Evolutionary conservation across 1,140 invertebrate genomes (phyloP).

Genomic region (Ectropis grisescens): DNA sequence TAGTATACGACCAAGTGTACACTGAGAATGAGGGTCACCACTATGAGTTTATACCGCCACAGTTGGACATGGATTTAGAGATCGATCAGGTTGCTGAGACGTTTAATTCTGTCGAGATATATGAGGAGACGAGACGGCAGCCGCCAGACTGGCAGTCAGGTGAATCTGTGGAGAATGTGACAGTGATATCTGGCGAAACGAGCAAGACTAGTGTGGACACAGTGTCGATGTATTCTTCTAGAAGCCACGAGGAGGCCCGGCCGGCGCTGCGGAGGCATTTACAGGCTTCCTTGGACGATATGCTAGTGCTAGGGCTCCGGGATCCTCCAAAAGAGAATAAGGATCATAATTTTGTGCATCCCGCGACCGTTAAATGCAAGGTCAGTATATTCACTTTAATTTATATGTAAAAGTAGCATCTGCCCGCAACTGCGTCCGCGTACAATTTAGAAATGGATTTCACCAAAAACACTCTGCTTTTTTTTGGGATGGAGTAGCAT

Average conservation of each 20-base stretch:
- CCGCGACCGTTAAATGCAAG: slow-evolving; percentile 52
- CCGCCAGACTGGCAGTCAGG: slow-evolving; percentile 32
- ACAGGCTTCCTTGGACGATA: slow-evolving; percentile 62
- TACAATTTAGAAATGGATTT: too few species aligned
- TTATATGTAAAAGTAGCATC: too few species aligned
- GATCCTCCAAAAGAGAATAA: slow-evolving; percentile 31
- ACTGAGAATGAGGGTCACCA: slow-evolving; percentile 62
- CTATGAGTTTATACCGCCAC: slow-evolving; percentile 52
- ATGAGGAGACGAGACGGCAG: slow-evolving; percentile 32
- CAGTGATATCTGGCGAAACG: slow-evolving; percentile 46
- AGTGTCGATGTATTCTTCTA: slow-evolving; percentile 68
- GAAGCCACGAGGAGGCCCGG: slow-evolving; percentile 63
- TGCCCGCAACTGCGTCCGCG: too few species aligned
- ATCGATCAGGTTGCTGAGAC: slow-evolving; percentile 39
- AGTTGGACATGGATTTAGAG: slow-evolving; percentile 39
- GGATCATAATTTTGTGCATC: slow-evolving; percentile 58
- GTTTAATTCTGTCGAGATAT: slow-evolving; percentile 54
- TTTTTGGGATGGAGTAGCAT: too few species aligned
- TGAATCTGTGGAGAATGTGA: slow-evolving; percentile 57
- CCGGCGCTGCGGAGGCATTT: slow-evolving; percentile 36
- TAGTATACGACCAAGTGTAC: slow-evolving; percentile 57
- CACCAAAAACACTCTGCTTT: too few species aligned
- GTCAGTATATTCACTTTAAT: slow-evolving; percentile 16
- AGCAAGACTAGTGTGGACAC: slow-evolving; percentile 64
- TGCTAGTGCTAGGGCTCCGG: slow-evolving; percentile 50